These are phyloP conservation scores for Salpingus planirostris DNA, from an alignment of 2,888 invertebrate species.

Conservation along the genomic window DNA sequence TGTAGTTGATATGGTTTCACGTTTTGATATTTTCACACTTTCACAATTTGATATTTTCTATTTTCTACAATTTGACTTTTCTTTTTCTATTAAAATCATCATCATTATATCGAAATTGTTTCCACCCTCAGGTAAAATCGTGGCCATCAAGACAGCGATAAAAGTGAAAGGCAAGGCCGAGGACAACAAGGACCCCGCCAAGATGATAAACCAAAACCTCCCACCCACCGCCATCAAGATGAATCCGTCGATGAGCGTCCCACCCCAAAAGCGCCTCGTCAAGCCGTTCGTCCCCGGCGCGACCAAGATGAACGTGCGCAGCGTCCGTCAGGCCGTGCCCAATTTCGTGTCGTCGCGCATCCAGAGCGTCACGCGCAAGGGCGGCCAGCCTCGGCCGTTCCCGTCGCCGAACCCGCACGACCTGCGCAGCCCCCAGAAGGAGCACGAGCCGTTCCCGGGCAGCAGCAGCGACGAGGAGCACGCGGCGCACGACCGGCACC, in stretches of 20 bases:
- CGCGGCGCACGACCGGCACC: slow-evolving; percentile 2
- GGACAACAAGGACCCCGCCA: slow-evolving; percentile 39
- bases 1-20: too few relatives aligned
- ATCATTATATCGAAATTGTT: too few relatives aligned
- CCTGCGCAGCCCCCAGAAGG: slow-evolving; percentile 13
- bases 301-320: slow-evolving; percentile 35
- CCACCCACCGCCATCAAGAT: slow-evolving; percentile 19
- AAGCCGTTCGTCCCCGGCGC: slow-evolving; percentile 31
- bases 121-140: too few relatives aligned
- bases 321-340: slow-evolving; percentile 35
- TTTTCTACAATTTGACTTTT: too few relatives aligned
- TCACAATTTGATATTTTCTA: too few relatives aligned
- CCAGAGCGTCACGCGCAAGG: slow-evolving; percentile 17
- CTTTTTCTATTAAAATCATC: too few relatives aligned
- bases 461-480: slow-evolving; percentile 28
- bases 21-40: too few relatives aligned
- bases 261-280: slow-evolving; percentile 41
- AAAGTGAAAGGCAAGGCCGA: slow-evolving; percentile 53
- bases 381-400: not conserved
- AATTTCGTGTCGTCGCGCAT: slow-evolving; percentile 35
- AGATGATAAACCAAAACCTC: slow-evolving; percentile 27
- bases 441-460: slow-evolving; percentile 18
- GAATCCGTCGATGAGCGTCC: slow-evolving; percentile 44
- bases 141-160: slow-evolving; percentile 76
- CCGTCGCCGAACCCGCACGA: not conserved